phyloP scores from a whole-genome alignment of 2,113 vertebrate genomes.

The Struthidea cinerea region DNA sequence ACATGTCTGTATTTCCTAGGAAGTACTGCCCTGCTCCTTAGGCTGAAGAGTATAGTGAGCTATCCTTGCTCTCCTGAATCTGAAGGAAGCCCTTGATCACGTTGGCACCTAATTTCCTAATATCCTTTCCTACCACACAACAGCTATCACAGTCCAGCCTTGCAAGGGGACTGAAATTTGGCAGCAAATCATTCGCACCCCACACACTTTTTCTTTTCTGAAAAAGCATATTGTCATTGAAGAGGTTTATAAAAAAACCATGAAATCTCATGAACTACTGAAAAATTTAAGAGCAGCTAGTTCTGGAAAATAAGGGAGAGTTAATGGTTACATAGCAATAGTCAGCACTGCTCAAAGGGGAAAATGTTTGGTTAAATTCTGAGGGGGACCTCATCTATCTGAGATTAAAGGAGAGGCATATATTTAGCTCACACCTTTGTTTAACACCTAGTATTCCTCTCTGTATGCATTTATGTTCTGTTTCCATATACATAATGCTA shows the following conservation, averaged over 20 bases:
- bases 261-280: not conserved
- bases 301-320: not conserved
- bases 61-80: not conserved
- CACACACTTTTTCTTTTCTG: not conserved
- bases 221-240: not conserved
- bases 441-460: not conserved
- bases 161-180: not conserved
- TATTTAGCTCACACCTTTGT: not conserved
- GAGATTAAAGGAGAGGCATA: not conserved
- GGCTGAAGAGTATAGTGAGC: not conserved
- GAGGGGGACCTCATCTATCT: not conserved
- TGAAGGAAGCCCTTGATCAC: not conserved
- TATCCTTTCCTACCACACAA: not conserved
- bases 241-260: not conserved
- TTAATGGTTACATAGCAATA: not conserved
- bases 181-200: not conserved
- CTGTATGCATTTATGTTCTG: not conserved
- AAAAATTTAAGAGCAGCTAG: not conserved
- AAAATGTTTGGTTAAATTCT: not conserved
- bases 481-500: not conserved
- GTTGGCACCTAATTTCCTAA: not conserved
- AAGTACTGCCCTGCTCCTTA: not conserved
- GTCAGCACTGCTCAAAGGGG: not conserved
- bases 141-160: not conserved
- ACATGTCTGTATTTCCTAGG: rapidly evolving